Base-by-base conservation (phyloP, 2,888 invertebrate genomes). In the Dichetophora obliterata region DNA sequence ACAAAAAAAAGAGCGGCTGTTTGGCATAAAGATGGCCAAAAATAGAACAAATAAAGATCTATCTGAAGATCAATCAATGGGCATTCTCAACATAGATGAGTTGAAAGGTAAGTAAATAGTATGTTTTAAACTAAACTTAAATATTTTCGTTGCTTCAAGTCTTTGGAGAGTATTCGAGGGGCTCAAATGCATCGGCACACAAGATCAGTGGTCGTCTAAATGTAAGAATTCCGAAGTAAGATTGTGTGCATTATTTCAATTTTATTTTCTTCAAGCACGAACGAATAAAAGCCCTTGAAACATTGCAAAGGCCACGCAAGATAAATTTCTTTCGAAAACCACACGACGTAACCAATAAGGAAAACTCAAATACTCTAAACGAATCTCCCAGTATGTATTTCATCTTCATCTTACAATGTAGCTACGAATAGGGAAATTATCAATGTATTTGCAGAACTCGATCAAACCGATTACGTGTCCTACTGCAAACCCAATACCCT, bases 51-150 rank as follows among this genome's bases (percentile, higher is more conserved):
- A 63, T 31, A 75, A n/a, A 3, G 48, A 52, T 37, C 76, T 75
- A n/a, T 72, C 61, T n/a, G 83, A 85, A 37, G 82, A 83, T 37
- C 81, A 80, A 48, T 86, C 86, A 1, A 77, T 85, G 66, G 86
- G 85, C 0, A 82, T 86, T 52, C 77, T 86, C 2, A 86, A 82
- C 74, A 84, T 86, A 83, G 86, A 88, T 5, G 83, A 83, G 72
- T 78, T 87, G 0, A 83, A 81, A 81, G 85, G 85, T 86, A 80
- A 75, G 75, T 34, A 65, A 63, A 63, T 43, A n/a, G 31, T 68
- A 24, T 75, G 9, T 19, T 61, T n/a, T 16, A 34, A 37, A 14
- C 14, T n/a, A 68, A 37, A 31, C 57, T 61, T 2, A 48, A 75
- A n/a, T n/a, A n/a, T n/a, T n/a, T 11, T 9, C 19, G 4, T 24